Conservation (phyloP, 1,140 invertebrate species). For the Pseudomyrmex pallidus region DNA sequence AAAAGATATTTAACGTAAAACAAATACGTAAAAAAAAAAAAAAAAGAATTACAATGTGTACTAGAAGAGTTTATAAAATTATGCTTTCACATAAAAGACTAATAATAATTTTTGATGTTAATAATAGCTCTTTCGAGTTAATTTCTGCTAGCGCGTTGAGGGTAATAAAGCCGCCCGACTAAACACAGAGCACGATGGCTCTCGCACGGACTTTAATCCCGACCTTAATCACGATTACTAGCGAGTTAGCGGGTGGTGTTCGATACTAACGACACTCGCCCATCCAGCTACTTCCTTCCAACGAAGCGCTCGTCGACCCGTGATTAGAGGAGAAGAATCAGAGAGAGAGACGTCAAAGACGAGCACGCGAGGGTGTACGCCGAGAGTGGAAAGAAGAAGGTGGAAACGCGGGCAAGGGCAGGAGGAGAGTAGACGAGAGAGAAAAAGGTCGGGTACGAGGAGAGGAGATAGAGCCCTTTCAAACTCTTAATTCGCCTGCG, state of each 20-base stretch:
- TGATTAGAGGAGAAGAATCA: constrained; percentile 74
- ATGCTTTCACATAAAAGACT: background rate
- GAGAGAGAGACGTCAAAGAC: constrained; percentile 50
- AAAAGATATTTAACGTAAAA: background rate
- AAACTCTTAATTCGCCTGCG: constrained; percentile 80
- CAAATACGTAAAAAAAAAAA: background rate
- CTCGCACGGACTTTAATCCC: constrained; percentile 33
- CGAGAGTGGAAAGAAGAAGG: background rate
- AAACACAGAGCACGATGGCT: background rate
- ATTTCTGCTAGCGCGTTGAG: background rate
- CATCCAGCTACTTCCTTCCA: constrained; percentile 12
- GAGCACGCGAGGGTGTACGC: background rate
- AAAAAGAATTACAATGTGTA: background rate
- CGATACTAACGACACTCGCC: constrained; percentile 33
- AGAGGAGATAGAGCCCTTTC: constrained; percentile 72
- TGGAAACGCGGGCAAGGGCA: background rate
- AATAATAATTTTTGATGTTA: background rate
- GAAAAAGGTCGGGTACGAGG: constrained; percentile 26
- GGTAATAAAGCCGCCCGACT: background rate
- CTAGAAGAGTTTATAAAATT: no score
- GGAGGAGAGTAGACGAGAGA: constrained; percentile 12
- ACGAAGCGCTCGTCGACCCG: constrained; percentile 61
- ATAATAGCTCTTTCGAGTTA: background rate
- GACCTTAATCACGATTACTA: constrained; percentile 56
- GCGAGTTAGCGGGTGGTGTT: constrained; percentile 40